These are phyloP conservation scores for Lagopus muta DNA, from an alignment of 2,113 vertebrate species.

Conservation along the genomic window DNA sequence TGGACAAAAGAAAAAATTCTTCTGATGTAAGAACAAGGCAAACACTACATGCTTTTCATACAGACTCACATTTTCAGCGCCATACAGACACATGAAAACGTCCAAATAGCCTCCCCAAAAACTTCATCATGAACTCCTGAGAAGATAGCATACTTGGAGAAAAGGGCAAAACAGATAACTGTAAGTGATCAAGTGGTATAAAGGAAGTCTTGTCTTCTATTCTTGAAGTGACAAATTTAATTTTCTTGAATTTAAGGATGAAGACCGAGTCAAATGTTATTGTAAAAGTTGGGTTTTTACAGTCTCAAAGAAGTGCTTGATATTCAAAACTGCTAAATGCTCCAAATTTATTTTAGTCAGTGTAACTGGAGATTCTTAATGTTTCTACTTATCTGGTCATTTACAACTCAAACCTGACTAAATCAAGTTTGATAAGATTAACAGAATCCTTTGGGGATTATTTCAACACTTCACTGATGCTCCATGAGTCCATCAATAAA, in stretches of 20 bases:
- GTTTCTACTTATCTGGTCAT: background rate
- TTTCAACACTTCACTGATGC: background rate
- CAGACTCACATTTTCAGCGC: constrained; percentile 74
- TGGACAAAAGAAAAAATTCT: constrained; percentile 88
- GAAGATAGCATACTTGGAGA: constrained; percentile 65
- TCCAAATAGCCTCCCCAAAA: constrained; percentile 72
- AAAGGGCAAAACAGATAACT: constrained; percentile 58
- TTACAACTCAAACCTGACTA: background rate
- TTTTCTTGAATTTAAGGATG: constrained; percentile 26
- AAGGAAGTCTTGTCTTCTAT: constrained; percentile 50
- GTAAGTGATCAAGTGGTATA: constrained; percentile 53
- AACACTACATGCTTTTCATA: constrained; percentile 85
- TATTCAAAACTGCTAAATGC: background rate
- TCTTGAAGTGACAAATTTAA: constrained; percentile 22
- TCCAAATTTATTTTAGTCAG: background rate
- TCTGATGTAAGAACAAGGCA: constrained; percentile 86
- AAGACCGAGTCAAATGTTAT: background rate
- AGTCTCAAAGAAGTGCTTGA: background rate
- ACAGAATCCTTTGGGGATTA: background rate
- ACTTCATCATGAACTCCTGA: constrained; percentile 73
- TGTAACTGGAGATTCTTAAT: background rate
- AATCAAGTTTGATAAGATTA: background rate
- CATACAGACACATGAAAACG: constrained; percentile 72
- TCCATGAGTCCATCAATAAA: background rate
- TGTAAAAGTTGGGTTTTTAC: background rate